These are phyloP conservation scores for Diachasma alloeum DNA, from an alignment of 1,140 invertebrate genomes.

Conservation along the genomic window DNA sequence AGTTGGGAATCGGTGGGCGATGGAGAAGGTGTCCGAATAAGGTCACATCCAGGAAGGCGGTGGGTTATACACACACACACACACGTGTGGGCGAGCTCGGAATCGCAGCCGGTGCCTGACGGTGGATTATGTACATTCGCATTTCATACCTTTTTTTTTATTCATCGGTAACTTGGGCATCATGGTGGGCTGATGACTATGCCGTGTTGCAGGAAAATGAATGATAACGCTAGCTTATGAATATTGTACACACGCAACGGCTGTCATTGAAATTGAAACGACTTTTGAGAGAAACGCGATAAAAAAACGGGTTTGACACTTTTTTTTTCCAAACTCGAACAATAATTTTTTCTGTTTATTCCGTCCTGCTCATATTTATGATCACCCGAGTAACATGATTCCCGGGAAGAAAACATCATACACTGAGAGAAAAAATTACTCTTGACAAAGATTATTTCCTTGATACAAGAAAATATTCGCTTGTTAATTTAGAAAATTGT, in stretches of 20 bases:
- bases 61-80: slow-evolving; percentile 32
- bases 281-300: slow-evolving; percentile 20
- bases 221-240: slow-evolving; percentile 23
- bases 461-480: too few species aligned
- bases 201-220: slow-evolving; percentile 24
- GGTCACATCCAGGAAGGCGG: slow-evolving; percentile 50
- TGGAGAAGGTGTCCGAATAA: slow-evolving; percentile 62
- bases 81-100: slow-evolving; percentile 50
- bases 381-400: too few species aligned
- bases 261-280: slow-evolving; percentile 26
- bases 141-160: not conserved
- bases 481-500: too few species aligned
- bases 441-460: too few species aligned
- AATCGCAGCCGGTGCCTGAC: slow-evolving; percentile 29
- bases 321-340: not conserved
- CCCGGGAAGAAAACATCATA: too few species aligned
- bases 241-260: slow-evolving; percentile 19
- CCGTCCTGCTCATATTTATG: too few species aligned
- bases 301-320: slow-evolving; percentile 13
- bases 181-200: slow-evolving; percentile 39
- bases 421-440: too few species aligned
- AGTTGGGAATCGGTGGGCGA: slow-evolving; percentile 44
- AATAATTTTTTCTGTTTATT: not conserved
- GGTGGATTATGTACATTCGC: not conserved
- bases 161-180: too few species aligned